Evolutionary conservation across 2,797 vertebrate species (phyloP).

Genomic region (Gymnothorax reevesii): DNA sequence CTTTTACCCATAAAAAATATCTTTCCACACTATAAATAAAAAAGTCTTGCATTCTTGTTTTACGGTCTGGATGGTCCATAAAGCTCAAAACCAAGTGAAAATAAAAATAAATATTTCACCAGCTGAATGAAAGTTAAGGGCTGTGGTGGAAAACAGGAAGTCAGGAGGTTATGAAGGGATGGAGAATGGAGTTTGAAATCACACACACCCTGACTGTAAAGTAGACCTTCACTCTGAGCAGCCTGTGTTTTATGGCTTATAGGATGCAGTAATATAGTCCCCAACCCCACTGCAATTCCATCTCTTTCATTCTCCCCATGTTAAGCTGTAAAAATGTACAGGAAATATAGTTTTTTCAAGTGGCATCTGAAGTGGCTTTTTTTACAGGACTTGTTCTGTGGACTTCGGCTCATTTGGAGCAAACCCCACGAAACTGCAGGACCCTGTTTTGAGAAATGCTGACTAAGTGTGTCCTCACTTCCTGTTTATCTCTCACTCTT

Average conservation of each 20-base stretch:
- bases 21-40: neutral
- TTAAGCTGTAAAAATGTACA: neutral
- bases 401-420: neutral
- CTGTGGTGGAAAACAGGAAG: neutral
- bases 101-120: neutral
- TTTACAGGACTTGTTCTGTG: neutral
- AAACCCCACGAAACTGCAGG: neutral
- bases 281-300: neutral
- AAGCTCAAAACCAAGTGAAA: neutral
- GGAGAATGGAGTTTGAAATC: neutral
- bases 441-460: neutral
- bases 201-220: neutral
- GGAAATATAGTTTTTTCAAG: neutral
- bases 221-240: neutral
- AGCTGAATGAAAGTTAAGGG: neutral
- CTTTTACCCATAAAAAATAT: neutral
- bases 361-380: neutral
- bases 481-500: neutral
- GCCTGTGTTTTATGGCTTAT: neutral
- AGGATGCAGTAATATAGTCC: neutral
- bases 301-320: slow-evolving; percentile 1
- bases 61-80: neutral
- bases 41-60: neutral
- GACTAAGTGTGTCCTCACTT: neutral
- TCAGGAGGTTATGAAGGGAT: neutral